phyloP scores from a whole-genome alignment of 2,113 vertebrate species.

The Pterocles orientalis region DNA sequence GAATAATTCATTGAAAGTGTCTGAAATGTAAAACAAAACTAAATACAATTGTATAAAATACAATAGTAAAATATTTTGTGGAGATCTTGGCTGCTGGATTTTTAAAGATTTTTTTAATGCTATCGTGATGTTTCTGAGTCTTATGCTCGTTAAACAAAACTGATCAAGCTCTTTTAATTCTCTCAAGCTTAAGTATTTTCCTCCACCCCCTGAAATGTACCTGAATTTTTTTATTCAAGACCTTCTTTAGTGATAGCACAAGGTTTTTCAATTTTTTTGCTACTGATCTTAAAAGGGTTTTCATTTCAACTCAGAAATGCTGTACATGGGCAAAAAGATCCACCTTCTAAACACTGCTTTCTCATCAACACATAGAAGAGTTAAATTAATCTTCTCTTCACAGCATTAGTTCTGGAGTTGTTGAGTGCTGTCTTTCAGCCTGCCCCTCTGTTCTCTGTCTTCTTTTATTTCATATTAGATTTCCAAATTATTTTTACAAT shows the following conservation, averaged over 20 bases:
- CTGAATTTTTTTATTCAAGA: not conserved
- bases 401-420: not conserved
- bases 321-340: not conserved
- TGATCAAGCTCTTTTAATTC: not conserved
- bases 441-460: not conserved
- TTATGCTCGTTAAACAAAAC: not conserved
- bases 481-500: not conserved
- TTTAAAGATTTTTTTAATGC: not conserved
- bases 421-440: not conserved
- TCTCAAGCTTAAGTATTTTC: not conserved
- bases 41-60: not conserved
- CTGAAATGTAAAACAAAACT: not conserved
- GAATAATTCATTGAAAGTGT: not conserved
- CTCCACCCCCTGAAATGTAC: not conserved
- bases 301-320: not conserved
- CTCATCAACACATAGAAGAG: not conserved
- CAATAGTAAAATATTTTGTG: not conserved
- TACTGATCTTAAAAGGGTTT: not conserved
- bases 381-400: not conserved
- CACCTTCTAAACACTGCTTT: not conserved
- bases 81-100: not conserved
- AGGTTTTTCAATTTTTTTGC: not conserved
- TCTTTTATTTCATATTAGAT: not conserved
- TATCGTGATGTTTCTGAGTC: not conserved
- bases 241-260: not conserved